A percentile compares a stretch with the other conserved stretches of the same genome.
phyloP scores from a whole-genome alignment of 2,888 invertebrate genomes.

The Agrotis exclamationis region DNA sequence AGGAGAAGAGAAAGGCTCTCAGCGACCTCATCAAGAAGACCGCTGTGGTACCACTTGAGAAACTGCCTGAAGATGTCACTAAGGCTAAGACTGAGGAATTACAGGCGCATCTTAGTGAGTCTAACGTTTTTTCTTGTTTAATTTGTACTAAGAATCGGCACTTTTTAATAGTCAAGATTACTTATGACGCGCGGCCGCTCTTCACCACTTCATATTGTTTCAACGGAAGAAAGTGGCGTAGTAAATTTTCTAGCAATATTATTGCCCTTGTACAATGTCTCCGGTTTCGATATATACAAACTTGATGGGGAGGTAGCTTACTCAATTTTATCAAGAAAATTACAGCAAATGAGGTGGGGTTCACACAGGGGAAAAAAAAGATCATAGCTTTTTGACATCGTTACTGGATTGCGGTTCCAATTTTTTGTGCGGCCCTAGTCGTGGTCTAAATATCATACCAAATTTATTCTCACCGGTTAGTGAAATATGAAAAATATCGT shows the following conservation, averaged over 20 bases:
- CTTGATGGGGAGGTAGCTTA: no score
- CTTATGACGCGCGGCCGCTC: neutral
- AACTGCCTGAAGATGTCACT: slow-evolving; percentile 84
- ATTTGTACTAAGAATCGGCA: neutral
- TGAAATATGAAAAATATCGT: neutral
- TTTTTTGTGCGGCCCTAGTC: neutral
- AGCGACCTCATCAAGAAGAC: slow-evolving; percentile 81
- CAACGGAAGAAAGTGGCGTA: neutral
- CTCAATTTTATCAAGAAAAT: no score
- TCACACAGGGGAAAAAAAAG: no score
- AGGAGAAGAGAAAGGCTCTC: slow-evolving; percentile 72
- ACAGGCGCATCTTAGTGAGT: slow-evolving; percentile 78
- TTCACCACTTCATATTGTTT: neutral
- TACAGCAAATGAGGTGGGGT: no score
- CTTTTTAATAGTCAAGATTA: neutral
- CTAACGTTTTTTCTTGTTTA: neutral
- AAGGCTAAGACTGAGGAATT: slow-evolving; percentile 82
- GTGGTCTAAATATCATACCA: neutral
- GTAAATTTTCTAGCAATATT: neutral
- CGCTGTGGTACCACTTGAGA: slow-evolving; percentile 85
- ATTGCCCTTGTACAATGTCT: neutral
- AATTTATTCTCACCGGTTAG: neutral
- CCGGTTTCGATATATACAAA: no score
- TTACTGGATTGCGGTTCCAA: no score
- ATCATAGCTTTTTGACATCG: neutral